Evolutionary conservation across 1,140 invertebrate genomes (phyloP).

Genomic region (Bombus haemorrhoidalis): DNA sequence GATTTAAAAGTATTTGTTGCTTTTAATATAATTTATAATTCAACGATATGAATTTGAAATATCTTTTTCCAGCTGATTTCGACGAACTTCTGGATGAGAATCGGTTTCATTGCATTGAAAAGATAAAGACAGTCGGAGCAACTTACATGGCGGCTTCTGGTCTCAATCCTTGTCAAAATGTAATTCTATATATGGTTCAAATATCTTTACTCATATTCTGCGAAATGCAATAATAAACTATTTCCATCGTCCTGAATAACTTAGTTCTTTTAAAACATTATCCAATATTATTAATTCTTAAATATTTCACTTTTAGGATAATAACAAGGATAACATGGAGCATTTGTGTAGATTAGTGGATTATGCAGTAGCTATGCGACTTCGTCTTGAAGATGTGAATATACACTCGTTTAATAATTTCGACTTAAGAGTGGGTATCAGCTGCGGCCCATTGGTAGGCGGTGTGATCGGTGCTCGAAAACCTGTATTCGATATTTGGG

Average conservation of each 20-base stretch:
- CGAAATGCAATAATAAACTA: not conserved
- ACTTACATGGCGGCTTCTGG: conserved; percentile 99
- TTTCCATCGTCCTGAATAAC: not conserved
- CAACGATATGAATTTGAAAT: not conserved
- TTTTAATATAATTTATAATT: not conserved
- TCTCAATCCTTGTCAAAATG: conserved; percentile 90
- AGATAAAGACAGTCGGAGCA: conserved; percentile 98
- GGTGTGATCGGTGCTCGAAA: conserved; percentile 98
- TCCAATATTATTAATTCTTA: no score
- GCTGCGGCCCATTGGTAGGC: conserved; percentile 96
- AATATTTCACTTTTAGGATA: conserved; percentile 74
- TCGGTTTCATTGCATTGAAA: conserved; percentile 96
- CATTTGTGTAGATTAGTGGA: conserved; percentile 95
- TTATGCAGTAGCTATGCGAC: conserved; percentile 96
- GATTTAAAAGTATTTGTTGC: not conserved
- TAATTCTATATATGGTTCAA: conserved; percentile 68
- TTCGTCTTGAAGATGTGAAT: conserved; percentile 95
- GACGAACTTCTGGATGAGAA: conserved; percentile 95
- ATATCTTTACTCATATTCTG: not conserved
- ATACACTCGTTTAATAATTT: conserved; percentile 99
- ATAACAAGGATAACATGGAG: conserved; percentile 85
- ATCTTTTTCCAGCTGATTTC: conserved; percentile 88
- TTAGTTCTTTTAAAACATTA: no score
- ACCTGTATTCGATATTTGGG: conserved; percentile 99
- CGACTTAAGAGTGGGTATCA: conserved; percentile 96